Conservation (phyloP, 2,888 invertebrate genomes). For the Troides helena region DNA sequence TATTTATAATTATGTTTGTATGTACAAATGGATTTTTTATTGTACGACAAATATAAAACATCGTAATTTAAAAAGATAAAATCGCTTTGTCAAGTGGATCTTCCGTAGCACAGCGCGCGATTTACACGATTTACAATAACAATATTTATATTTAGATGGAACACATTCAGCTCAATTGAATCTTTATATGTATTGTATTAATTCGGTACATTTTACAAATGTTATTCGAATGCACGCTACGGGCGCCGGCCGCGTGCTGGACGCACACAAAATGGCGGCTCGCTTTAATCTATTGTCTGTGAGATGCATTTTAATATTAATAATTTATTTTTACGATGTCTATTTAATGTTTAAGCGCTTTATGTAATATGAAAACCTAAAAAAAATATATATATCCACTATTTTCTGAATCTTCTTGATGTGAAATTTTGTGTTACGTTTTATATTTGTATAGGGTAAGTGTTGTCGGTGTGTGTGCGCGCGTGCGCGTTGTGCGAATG, state of each 20-base stretch:
- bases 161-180: no score
- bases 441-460: conserved; percentile 12
- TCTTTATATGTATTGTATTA: no score
- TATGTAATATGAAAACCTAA: conserved; percentile 7
- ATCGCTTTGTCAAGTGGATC: no score
- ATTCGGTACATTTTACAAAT: no score
- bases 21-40: no score
- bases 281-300: neutral
- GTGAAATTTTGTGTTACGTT: conserved; percentile 21
- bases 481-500: neutral
- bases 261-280: neutral
- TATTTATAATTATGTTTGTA: no score
- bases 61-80: no score
- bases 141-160: no score
- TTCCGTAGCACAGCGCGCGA: no score
- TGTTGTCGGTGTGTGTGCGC: neutral
- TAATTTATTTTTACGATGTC: conserved; percentile 23
- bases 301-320: conserved; percentile 17
- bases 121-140: no score
- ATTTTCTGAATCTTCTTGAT: conserved; percentile 26
- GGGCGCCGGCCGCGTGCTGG: neutral
- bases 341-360: conserved; percentile 16
- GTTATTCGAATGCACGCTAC: neutral
- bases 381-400: conserved; percentile 2
- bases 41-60: no score